These are phyloP conservation scores for Hyperoplus immaculatus DNA, from an alignment of 2,797 vertebrate species.

Conservation along the genomic window DNA sequence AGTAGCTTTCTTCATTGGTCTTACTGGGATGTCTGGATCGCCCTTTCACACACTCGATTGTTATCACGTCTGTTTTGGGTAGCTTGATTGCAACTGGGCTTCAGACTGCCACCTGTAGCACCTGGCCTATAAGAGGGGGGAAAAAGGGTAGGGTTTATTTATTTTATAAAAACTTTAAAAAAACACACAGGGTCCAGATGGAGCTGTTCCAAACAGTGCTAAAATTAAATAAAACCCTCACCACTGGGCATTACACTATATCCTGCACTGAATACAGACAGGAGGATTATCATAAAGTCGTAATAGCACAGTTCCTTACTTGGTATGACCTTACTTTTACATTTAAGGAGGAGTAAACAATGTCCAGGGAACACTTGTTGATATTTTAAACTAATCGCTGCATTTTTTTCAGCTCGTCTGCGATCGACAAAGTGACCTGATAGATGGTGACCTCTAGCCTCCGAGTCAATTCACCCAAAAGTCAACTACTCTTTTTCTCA, in stretches of 20 bases:
- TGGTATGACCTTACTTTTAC: neutral
- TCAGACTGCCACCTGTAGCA: conserved; percentile 80
- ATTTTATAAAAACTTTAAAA: conserved; percentile 18
- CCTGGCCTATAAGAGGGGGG: conserved; percentile 2
- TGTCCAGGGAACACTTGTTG: too few relatives aligned
- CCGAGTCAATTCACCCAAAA: conserved; percentile 8
- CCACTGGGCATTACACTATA: conserved; percentile 5
- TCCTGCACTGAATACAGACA: neutral
- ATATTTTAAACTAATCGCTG: too few relatives aligned
- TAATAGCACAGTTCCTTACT: conserved; percentile 15
- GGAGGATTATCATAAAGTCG: conserved; percentile 16
- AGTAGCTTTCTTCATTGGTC: conserved; percentile 1
- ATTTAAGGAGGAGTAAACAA: too few relatives aligned
- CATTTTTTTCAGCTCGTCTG: too few relatives aligned
- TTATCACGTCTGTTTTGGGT: conserved; percentile 83
- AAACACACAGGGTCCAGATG: conserved; percentile 34
- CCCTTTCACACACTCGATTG: conserved; percentile 80
- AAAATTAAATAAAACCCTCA: conserved; percentile 14
- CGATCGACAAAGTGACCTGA: neutral
- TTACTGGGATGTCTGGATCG: conserved; percentile 72
- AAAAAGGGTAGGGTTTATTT: too few relatives aligned
- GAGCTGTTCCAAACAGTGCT: conserved; percentile 36
- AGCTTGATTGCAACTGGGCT: conserved; percentile 68
- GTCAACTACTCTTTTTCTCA: neutral
- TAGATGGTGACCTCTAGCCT: conserved; percentile 31